Conservation (phyloP, 2,797 vertebrate species). For the Pipistrellus pipistrellus region DNA sequence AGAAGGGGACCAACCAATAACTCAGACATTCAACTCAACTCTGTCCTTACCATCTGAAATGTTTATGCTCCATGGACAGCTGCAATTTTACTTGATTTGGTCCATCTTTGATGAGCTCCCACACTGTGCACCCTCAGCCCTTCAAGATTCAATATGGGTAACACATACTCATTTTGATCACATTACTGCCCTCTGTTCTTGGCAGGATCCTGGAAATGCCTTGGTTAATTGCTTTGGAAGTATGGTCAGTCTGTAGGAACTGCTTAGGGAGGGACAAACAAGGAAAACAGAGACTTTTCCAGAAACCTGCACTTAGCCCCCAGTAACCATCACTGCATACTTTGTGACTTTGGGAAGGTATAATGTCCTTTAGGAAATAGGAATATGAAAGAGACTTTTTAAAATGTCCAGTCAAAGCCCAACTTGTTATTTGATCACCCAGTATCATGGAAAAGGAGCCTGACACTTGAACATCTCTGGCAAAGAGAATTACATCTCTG, state of each 20-base stretch:
- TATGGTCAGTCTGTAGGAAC: neutral
- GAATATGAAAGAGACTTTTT: neutral
- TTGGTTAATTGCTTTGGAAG: neutral
- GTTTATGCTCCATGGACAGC: neutral
- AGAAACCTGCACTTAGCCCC: neutral
- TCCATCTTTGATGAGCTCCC: neutral
- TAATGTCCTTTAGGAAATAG: neutral
- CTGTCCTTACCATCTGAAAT: neutral
- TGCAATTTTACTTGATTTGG: neutral
- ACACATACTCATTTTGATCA: neutral
- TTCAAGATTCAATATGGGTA: neutral
- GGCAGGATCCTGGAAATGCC: neutral
- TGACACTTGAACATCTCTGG: neutral
- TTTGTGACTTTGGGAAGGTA: neutral
- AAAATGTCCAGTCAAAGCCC: neutral
- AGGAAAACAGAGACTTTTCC: conserved; percentile 5
- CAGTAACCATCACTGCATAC: neutral
- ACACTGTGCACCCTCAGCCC: neutral
- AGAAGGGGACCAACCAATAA: neutral
- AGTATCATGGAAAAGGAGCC: neutral
- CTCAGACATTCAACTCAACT: neutral
- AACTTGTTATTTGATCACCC: neutral
- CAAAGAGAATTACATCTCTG: conserved; percentile 4
- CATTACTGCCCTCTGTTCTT: neutral
- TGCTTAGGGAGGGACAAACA: neutral